A percentile compares a stretch with the other conserved stretches of the same genome.
Conservation (phyloP, 2,113 vertebrate genomes). For the Telmatochromis sp. region DNA sequence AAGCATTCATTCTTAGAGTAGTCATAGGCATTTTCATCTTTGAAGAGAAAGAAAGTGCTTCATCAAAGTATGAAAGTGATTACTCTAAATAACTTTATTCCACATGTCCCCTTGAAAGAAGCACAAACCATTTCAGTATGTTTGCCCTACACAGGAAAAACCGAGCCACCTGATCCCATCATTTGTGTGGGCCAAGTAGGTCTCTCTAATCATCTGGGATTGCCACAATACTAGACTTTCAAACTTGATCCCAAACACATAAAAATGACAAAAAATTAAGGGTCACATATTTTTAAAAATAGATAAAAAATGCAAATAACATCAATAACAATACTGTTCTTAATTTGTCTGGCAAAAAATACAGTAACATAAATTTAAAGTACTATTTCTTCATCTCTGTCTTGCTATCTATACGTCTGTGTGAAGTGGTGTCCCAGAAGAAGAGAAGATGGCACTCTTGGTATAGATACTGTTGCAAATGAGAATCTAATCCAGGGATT, state of each 20-base stretch:
- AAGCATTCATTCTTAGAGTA: background rate
- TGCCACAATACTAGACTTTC: background rate
- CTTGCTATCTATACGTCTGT: background rate
- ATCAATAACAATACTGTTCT: background rate
- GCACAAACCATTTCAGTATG: background rate
- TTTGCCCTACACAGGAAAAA: background rate
- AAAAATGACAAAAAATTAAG: background rate
- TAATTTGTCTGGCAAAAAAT: background rate
- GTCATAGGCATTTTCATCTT: background rate
- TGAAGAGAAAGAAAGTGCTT: background rate
- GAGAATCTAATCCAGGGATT: background rate
- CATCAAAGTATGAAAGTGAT: background rate
- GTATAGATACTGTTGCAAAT: background rate
- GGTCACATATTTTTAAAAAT: background rate
- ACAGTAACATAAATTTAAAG: background rate
- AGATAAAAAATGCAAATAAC: background rate
- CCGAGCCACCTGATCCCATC: background rate
- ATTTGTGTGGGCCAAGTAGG: background rate
- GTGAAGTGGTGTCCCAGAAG: background rate
- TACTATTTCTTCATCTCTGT: background rate
- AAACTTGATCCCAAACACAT: background rate
- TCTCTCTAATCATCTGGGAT: background rate
- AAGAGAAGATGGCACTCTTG: background rate
- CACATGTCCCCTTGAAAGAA: background rate
- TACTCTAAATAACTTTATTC: background rate